Conservation (phyloP, 2,888 invertebrate genomes). For the Flexamia atlantica region DNA sequence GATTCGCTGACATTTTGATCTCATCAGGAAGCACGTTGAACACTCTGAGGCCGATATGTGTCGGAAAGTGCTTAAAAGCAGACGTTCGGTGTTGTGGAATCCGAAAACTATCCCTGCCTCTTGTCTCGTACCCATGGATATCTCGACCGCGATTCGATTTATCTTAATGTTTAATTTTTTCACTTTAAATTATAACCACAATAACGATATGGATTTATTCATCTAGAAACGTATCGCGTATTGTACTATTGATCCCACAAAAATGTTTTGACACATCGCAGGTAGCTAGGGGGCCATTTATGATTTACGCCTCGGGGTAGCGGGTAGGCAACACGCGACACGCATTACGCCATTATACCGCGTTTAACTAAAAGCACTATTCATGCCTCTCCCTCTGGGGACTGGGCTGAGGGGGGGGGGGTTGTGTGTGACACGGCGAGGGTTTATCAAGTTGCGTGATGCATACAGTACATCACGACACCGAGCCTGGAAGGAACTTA, state of each 20-base stretch:
- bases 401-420: background rate
- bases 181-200: too few relatives aligned
- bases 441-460: background rate
- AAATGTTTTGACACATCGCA: background rate
- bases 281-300: background rate
- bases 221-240: too few relatives aligned
- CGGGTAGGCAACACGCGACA: conserved; percentile 5
- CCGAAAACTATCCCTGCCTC: too few relatives aligned
- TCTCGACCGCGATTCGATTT: too few relatives aligned
- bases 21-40: too few relatives aligned
- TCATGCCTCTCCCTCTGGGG: background rate
- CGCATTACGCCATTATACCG: background rate
- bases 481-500: background rate
- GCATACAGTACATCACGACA: background rate
- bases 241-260: background rate
- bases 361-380: conserved; percentile 24
- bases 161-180: too few relatives aligned
- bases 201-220: too few relatives aligned
- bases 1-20: too few relatives aligned
- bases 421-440: background rate
- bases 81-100: too few relatives aligned
- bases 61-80: too few relatives aligned
- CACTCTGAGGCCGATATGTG: too few relatives aligned
- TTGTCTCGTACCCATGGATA: too few relatives aligned
- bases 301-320: background rate